Evolutionary conservation across 2,113 vertebrate genomes (phyloP).

Genomic region (Struthio camelus): DNA sequence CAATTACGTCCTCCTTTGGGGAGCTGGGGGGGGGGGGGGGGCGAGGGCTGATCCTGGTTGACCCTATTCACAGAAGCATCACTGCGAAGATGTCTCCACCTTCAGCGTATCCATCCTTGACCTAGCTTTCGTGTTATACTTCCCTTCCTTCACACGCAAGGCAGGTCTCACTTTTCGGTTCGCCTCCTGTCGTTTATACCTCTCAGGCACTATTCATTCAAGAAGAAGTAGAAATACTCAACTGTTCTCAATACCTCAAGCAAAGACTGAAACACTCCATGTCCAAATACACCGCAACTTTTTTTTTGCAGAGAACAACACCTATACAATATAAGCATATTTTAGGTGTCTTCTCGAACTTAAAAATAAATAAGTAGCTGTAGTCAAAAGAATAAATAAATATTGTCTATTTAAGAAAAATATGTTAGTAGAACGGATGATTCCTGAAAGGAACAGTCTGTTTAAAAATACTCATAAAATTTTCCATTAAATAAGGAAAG

Average conservation of each 20-base stretch:
- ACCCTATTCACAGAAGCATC: background rate
- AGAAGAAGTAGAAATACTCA: background rate
- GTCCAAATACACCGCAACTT: background rate
- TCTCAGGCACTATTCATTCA: accelerated
- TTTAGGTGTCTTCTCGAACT: background rate
- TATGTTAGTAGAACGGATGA: background rate
- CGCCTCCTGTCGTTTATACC: background rate
- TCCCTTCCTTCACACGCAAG: background rate
- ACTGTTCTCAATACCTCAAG: background rate
- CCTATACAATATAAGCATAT: background rate
- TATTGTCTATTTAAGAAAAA: background rate
- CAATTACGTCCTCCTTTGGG: background rate
- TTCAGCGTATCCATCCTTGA: background rate
- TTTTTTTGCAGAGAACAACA: background rate
- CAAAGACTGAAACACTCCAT: background rate
- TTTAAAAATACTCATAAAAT: background rate
- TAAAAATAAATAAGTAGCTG: background rate
- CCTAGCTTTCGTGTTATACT: background rate
- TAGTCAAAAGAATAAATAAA: background rate
- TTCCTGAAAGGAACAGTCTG: background rate
- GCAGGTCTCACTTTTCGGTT: background rate
- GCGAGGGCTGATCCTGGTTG: background rate
- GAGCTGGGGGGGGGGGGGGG: accelerated
- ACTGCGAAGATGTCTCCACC: background rate
- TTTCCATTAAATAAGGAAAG: background rate